Base-by-base conservation (phyloP, 1,140 invertebrate genomes). In the Drosophila nebulosa region DNA sequence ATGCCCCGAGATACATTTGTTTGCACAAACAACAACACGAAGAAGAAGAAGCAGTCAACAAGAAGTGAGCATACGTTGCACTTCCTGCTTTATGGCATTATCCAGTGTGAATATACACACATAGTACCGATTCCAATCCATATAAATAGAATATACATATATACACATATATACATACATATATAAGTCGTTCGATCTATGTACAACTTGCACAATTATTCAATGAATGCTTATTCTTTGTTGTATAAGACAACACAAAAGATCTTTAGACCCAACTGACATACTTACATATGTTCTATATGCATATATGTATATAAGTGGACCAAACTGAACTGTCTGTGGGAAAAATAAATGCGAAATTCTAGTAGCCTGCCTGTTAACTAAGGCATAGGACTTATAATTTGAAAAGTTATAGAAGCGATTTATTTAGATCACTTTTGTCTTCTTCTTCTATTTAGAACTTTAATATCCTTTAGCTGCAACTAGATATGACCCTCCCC, bases 31-130 rank as follows among this genome's bases (percentile, higher is more conserved):
- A 79, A 58, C 65, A 78, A 72, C 64, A 30, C 27, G 27, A 30
- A 30, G n/a, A n/a, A n/a, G 53, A 35, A 36, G 30, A 55, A 52
- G 16, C 56, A 39, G 56, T 63, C 36, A 35, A 72, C 69, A 65
- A 79, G 64, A 79, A 74, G 80, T 64, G 60, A 74, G 69, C 74
- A 85, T 81, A 78, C 70, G 62, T 39, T 81, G 81, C 81, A 86
- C 65, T 85, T 85, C 81, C 81, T 84, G 81, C 71, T 84, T 66
- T 68, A 51, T 52, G 53, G 52, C 52, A 55, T 30, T 30, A 55
- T 55, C 14, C 30, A 32, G 10, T 32, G 16, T 18, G 60, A 32
- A 10, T 32, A 12, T n/a, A 32, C 30, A 60, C 55, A 69, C 42
- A 67, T 50, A 39, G 9, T 12, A 32, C 30, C n/a, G n/a, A n/a